Percentiles rank a stretch among this genome's conserved stretches.
Evolutionary conservation across 2,113 vertebrate genomes (phyloP).

Genomic region (Pavo muticus): DNA sequence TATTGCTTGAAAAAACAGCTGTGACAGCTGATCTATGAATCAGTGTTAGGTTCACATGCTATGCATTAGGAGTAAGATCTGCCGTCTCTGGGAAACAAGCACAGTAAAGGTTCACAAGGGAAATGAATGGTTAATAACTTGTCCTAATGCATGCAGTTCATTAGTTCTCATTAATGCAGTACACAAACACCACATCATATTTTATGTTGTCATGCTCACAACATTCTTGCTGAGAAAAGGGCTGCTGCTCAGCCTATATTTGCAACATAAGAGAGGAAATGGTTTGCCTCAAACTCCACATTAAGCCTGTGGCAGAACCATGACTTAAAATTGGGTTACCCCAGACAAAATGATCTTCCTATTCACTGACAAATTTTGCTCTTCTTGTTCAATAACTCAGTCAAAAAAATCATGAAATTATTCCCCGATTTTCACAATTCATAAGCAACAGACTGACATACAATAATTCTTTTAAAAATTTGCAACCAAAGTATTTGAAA

Average conservation of each 20-base stretch:
- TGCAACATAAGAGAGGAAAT: background rate
- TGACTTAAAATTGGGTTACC: background rate
- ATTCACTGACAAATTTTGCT: background rate
- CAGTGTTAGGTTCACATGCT: background rate
- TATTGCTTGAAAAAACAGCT: background rate
- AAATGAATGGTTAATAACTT: conserved; percentile 1
- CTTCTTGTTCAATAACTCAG: background rate
- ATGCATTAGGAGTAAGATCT: background rate
- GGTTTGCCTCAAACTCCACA: background rate
- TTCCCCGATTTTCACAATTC: background rate
- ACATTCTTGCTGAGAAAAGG: background rate
- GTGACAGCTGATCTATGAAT: background rate
- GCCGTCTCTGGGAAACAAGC: background rate
- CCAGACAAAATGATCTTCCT: background rate
- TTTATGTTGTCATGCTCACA: background rate
- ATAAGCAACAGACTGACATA: background rate
- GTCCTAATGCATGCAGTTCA: background rate
- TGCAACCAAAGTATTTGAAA: background rate
- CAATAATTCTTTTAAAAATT: background rate
- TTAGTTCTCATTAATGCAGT: background rate
- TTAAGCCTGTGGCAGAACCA: background rate
- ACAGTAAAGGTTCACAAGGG: background rate
- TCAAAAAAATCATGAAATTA: background rate
- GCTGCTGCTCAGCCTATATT: background rate
- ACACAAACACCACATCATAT: background rate